A percentile compares a stretch with the other conserved stretches of the same genome.
Evolutionary conservation across 2,113 vertebrate species (phyloP).

Genomic region (Haplotaxodon microlepis): DNA sequence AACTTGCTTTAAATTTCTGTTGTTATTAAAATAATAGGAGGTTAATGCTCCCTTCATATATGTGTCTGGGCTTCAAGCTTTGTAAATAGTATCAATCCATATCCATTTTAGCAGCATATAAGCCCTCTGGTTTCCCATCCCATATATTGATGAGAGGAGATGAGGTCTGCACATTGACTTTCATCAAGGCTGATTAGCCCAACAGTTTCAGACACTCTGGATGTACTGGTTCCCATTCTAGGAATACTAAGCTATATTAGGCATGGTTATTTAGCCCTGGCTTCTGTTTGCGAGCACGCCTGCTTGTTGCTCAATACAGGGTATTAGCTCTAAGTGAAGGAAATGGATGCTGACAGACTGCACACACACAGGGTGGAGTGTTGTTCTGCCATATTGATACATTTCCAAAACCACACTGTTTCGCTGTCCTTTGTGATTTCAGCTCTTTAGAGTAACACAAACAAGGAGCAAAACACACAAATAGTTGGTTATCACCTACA

Average conservation of each 20-base stretch:
- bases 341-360: conserved; percentile 65
- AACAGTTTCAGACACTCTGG: conserved; percentile 37
- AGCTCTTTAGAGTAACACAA: not conserved
- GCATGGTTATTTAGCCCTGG: conserved; percentile 46
- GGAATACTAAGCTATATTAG: conserved; percentile 52
- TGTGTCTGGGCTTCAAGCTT: not conserved
- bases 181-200: conserved; percentile 58
- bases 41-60: not conserved
- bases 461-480: not conserved
- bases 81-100: conserved; percentile 41
- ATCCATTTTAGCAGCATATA: conserved; percentile 36
- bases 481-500: not conserved
- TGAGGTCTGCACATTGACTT: conserved; percentile 37
- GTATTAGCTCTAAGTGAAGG: conserved; percentile 67
- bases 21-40: not conserved
- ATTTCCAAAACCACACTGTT: conserved; percentile 5
- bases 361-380: conserved; percentile 13
- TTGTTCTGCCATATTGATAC: conserved; percentile 1
- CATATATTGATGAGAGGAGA: conserved; percentile 36
- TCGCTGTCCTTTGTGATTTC: not conserved
- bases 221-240: conserved; percentile 35
- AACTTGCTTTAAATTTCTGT: not conserved
- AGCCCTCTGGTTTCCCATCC: conserved; percentile 21
- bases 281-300: conserved; percentile 47
- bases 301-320: conserved; percentile 63